Conservation (phyloP, 2,888 invertebrate genomes). For the Dolichopus griseipennis region DNA sequence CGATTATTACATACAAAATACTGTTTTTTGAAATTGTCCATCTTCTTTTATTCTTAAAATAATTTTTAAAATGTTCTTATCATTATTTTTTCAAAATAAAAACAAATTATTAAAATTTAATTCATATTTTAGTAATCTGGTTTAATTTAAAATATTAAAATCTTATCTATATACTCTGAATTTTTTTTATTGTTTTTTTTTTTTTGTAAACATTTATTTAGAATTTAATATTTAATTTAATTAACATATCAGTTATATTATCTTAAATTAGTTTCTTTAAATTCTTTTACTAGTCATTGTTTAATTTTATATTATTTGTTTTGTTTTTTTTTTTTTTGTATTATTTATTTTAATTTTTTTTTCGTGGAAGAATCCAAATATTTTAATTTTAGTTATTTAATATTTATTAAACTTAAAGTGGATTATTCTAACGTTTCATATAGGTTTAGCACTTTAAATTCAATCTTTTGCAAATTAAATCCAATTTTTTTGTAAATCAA, state of each 20-base stretch:
- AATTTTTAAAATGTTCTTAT: not conserved
- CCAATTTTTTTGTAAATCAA: no score
- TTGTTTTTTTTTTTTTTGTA: no score
- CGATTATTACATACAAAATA: not conserved
- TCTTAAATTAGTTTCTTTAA: not conserved
- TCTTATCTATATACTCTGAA: no score
- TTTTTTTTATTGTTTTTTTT: not conserved
- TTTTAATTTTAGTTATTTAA: no score
- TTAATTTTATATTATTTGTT: no score
- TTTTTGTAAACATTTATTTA: not conserved
- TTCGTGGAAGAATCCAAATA: no score
- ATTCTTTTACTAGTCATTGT: not conserved
- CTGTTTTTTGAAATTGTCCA: not conserved
- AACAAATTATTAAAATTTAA: no score
- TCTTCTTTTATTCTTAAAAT: not conserved
- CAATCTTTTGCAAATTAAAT: no score
- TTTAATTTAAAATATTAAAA: not conserved
- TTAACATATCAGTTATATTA: not conserved
- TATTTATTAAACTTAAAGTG: no score
- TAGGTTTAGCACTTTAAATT: no score
- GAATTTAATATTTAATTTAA: not conserved
- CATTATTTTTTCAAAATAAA: not conserved
- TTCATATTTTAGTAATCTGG: not conserved
- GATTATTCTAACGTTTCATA: no score
- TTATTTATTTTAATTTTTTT: no score